Evolutionary conservation across 2,797 vertebrate species (phyloP).

Genomic region (Darevskia nairensis): DNA sequence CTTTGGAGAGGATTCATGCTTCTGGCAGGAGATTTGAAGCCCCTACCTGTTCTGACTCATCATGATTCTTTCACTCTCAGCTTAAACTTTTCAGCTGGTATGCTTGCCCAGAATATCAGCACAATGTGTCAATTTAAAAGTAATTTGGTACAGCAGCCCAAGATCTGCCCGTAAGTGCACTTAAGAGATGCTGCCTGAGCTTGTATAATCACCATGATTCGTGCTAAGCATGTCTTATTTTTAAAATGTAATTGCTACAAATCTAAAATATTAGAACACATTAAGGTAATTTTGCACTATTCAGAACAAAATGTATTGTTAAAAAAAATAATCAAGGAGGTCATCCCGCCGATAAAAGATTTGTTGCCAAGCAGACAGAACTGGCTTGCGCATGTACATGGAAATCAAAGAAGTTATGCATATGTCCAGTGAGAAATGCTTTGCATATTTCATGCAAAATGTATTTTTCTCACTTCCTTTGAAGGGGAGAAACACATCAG

Average conservation of each 20-base stretch:
- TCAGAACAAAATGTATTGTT: not conserved
- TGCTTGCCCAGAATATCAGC: not conserved
- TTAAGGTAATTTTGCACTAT: not conserved
- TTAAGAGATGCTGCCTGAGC: not conserved
- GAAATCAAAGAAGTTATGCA: not conserved
- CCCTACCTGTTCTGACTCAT: not conserved
- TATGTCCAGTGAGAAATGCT: too few species aligned
- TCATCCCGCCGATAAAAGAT: not conserved
- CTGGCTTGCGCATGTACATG: not conserved
- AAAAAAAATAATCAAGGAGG: too few species aligned
- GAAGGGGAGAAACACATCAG: too few species aligned
- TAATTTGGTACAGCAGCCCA: not conserved
- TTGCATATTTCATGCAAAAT: too few species aligned
- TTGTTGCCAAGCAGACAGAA: not conserved
- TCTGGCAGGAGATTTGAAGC: not conserved
- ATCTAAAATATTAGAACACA: not conserved
- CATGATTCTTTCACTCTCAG: not conserved
- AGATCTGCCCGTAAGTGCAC: not conserved
- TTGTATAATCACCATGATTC: not conserved
- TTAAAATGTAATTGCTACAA: not conserved
- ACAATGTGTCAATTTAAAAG: not conserved
- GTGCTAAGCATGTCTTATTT: not conserved
- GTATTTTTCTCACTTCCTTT: too few species aligned
- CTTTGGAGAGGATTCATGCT: not conserved
- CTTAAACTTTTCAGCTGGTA: not conserved